These are phyloP conservation scores for Tilapia sparmanii DNA, from an alignment of 2,113 vertebrate genomes.

Conservation along the genomic window DNA sequence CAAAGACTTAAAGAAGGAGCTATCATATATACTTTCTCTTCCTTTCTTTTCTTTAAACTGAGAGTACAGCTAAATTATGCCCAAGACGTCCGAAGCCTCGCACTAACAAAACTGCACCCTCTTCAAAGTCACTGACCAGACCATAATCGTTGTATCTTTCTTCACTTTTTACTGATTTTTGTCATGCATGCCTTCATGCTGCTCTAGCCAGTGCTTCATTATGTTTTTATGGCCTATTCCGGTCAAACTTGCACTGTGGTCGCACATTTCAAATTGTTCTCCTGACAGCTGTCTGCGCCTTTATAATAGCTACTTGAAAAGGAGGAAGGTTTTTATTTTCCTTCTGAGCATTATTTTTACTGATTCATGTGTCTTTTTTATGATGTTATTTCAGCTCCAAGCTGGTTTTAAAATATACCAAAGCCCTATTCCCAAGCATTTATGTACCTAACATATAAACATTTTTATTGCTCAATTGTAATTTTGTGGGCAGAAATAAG, in stretches of 20 bases:
- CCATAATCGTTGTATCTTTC: conserved; percentile 25
- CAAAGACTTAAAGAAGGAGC: background rate
- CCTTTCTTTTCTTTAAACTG: background rate
- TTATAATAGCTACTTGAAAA: conserved; percentile 56
- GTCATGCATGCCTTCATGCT: conserved; percentile 37
- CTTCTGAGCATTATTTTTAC: conserved; percentile 43
- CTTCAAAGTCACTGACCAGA: background rate
- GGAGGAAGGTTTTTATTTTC: conserved; percentile 28
- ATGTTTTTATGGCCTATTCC: conserved; percentile 50
- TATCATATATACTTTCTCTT: background rate
- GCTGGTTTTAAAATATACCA: conserved; percentile 42
- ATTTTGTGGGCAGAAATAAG: conserved; percentile 50
- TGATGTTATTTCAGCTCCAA: conserved; percentile 45
- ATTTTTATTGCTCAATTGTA: conserved; percentile 58
- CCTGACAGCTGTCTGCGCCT: conserved; percentile 43
- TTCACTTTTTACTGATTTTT: conserved; percentile 19
- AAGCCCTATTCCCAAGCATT: conserved; percentile 43
- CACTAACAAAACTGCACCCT: background rate
- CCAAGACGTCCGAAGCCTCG: background rate
- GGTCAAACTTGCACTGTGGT: conserved; percentile 38
- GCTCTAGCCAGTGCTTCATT: conserved; percentile 41
- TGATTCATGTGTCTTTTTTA: conserved; percentile 55
- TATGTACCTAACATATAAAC: conserved; percentile 55
- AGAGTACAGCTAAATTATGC: background rate
- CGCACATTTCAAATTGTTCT: conserved; percentile 41